Conservation (phyloP, 2,888 invertebrate genomes). For the Busseola fusca region DNA sequence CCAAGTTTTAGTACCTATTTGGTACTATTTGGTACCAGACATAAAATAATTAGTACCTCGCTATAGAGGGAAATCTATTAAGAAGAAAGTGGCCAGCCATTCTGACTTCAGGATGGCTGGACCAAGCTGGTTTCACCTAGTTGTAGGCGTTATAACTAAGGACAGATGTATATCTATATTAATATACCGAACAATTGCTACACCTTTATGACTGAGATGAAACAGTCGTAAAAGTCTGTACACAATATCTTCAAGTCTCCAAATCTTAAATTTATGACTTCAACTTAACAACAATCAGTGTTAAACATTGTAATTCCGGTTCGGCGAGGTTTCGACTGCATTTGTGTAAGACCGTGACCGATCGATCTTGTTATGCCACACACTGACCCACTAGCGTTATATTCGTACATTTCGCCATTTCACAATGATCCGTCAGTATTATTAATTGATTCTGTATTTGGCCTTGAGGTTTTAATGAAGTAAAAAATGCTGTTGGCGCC, state of each 20-base stretch:
- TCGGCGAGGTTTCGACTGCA: slow-evolving; percentile 48
- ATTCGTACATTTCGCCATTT: slow-evolving; percentile 52
- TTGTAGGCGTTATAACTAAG: no score
- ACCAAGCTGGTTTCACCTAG: no score
- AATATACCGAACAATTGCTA: background rate
- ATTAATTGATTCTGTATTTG: slow-evolving; percentile 26
- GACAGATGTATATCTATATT: no score
- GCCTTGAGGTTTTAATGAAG: slow-evolving; percentile 40
- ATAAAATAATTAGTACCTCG: no score
- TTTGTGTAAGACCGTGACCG: slow-evolving; percentile 75
- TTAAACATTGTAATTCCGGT: slow-evolving; percentile 43
- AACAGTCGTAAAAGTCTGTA: background rate
- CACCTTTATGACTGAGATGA: background rate
- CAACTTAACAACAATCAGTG: slow-evolving; percentile 11
- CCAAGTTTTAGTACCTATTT: no score
- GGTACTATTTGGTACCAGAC: no score
- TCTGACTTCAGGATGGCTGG: no score
- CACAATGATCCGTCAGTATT: slow-evolving; percentile 36
- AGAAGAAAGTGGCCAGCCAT: no score
- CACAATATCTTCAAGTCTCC: background rate
- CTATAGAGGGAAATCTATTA: no score
- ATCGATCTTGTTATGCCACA: slow-evolving; percentile 67
- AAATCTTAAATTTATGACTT: slow-evolving; percentile 25
- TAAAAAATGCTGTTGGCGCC: slow-evolving; percentile 15
- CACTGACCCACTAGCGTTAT: slow-evolving; percentile 64